These are phyloP conservation scores for Hydrolagus colliei DNA, from an alignment of 2,797 vertebrate species.

Conservation along the genomic window DNA sequence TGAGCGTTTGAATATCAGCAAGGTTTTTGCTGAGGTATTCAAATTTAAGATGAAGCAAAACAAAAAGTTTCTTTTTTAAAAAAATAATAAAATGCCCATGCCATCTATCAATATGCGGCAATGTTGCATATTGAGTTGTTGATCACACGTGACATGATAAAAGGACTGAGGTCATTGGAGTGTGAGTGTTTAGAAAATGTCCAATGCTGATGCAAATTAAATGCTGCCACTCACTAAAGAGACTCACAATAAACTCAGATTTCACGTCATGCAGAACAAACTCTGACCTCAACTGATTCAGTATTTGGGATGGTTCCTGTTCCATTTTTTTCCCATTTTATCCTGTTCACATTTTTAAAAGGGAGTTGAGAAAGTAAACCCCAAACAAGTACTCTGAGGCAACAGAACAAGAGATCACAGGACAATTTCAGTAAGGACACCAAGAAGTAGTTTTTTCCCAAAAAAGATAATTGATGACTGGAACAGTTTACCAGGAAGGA, in stretches of 20 bases:
- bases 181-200: not conserved
- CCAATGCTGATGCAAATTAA: not conserved
- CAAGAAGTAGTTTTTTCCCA: too few species aligned
- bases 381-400: too few species aligned
- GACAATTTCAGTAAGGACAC: too few species aligned
- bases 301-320: too few species aligned
- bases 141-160: not conserved
- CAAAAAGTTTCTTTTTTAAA: conserved; percentile 6
- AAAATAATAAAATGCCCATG: too few species aligned
- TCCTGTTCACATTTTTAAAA: too few species aligned
- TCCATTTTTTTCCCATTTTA: not conserved
- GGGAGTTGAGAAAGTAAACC: too few species aligned
- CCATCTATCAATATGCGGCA: not conserved
- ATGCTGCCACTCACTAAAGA: not conserved
- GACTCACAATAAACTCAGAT: not conserved
- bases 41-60: conserved; percentile 25
- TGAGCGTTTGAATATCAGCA: conserved; percentile 19
- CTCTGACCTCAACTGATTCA: not conserved
- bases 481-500: too few species aligned
- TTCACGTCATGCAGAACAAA: not conserved
- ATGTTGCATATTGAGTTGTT: not conserved
- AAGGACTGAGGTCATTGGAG: not conserved
- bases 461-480: too few species aligned
- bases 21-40: conserved; percentile 22
- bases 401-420: too few species aligned